These are phyloP conservation scores for Labeo calbasu DNA, from an alignment of 2,797 vertebrate species.

Conservation along the genomic window DNA sequence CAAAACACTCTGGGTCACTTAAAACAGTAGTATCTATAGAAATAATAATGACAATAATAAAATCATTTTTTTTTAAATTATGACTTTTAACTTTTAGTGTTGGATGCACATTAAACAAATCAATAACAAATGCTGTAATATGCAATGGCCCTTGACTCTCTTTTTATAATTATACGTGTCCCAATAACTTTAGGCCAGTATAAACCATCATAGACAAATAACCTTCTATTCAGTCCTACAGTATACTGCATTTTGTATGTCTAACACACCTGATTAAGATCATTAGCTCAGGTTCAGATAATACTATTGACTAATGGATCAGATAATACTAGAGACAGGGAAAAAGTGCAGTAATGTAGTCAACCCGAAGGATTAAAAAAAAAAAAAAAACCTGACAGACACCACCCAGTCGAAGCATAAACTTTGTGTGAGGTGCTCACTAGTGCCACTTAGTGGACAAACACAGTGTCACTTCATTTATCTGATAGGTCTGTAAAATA, in stretches of 20 bases:
- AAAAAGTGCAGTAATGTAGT: not conserved
- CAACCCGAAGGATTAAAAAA: not conserved
- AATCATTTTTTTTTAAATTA: not conserved
- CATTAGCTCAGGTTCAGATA: not conserved
- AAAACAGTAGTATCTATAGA: not conserved
- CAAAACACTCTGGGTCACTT: not conserved
- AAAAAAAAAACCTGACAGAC: not conserved
- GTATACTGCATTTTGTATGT: not conserved
- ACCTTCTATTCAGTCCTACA: not conserved
- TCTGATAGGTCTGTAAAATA: not conserved
- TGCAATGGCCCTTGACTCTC: not conserved
- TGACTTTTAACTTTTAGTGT: not conserved
- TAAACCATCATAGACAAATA: not conserved
- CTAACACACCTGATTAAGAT: constrained; percentile 12
- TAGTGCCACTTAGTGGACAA: constrained; percentile 16
- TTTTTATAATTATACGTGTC: not conserved
- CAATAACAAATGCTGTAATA: not conserved
- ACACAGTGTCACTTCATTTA: not conserved
- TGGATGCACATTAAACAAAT: not conserved
- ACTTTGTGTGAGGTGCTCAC: constrained; percentile 4
- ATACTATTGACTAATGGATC: not conserved
- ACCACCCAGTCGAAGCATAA: not conserved
- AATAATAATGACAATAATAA: not conserved
- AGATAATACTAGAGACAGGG: not conserved
- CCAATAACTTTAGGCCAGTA: not conserved